These are phyloP conservation scores for Drosophila melanica DNA, from an alignment of 1,140 invertebrate genomes.

Conservation along the genomic window DNA sequence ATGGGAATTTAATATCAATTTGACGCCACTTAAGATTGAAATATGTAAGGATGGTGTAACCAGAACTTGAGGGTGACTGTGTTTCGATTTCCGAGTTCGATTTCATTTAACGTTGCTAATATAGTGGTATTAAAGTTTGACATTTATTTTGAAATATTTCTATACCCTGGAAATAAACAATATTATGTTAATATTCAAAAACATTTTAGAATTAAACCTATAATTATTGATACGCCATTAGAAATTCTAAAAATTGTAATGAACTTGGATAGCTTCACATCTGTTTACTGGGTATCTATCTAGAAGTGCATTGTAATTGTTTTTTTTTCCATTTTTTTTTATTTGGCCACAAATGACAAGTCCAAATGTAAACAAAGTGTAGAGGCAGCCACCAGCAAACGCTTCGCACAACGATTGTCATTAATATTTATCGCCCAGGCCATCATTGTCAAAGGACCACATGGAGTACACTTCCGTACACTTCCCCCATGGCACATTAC, in stretches of 20 bases:
- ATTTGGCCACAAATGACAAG: slow-evolving; percentile 21
- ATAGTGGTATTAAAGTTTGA: neutral
- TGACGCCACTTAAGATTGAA: slow-evolving; percentile 54
- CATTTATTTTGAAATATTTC: too few species aligned
- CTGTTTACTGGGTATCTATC: neutral
- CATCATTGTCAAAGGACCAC: slow-evolving; percentile 45
- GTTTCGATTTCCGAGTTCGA: neutral
- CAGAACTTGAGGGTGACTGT: neutral
- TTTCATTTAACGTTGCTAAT: neutral
- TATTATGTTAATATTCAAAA: too few species aligned
- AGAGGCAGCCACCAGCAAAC: slow-evolving; percentile 6
- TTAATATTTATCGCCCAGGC: slow-evolving; percentile 52
- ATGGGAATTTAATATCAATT: slow-evolving; percentile 67
- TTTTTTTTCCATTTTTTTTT: neutral
- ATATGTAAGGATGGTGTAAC: slow-evolving; percentile 15
- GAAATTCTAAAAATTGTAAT: too few species aligned
- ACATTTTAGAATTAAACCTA: too few species aligned
- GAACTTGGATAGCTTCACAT: neutral
- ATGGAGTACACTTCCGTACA: slow-evolving; percentile 16
- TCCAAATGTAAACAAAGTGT: slow-evolving; percentile 47
- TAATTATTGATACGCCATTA: neutral
- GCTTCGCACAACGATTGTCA: slow-evolving; percentile 26
- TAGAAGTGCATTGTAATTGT: neutral
- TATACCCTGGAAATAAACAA: too few species aligned
- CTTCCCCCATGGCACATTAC: slow-evolving; percentile 10